Evolutionary conservation across 1,140 invertebrate species (phyloP).

Genomic region (Rhynchophorus ferrugineus): DNA sequence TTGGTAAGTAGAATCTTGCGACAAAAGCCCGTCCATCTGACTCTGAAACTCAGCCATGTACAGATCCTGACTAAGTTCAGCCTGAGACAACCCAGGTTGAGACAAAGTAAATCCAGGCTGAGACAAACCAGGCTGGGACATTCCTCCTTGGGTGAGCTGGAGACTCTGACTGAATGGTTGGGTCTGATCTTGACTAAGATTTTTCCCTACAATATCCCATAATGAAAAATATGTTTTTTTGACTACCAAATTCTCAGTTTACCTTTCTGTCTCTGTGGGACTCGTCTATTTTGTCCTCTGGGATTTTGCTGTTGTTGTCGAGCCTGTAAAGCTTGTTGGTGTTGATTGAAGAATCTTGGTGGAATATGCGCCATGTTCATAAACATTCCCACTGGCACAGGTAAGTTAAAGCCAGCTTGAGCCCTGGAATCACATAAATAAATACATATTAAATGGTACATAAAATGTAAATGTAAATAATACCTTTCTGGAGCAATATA

Average conservation of each 20-base stretch:
- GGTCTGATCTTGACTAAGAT: conserved; percentile 47
- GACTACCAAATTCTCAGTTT: too few relatives aligned
- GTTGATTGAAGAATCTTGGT: conserved; percentile 80
- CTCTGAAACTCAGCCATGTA: conserved; percentile 85
- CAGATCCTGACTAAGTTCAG: conserved; percentile 80
- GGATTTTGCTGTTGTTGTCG: conserved; percentile 39
- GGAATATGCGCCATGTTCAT: conserved; percentile 87
- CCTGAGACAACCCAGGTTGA: conserved; percentile 63
- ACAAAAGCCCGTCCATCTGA: conserved; percentile 88
- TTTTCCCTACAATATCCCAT: conserved; percentile 18
- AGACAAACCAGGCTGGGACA: conserved; percentile 62
- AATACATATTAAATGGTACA: background rate
- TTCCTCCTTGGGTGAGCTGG: conserved; percentile 59
- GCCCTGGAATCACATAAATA: conserved; percentile 38
- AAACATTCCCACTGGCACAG: conserved; percentile 91
- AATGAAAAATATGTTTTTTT: too few relatives aligned
- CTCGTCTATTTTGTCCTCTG: conserved; percentile 31
- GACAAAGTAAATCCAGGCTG: conserved; percentile 59
- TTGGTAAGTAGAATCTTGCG: conserved; percentile 91
- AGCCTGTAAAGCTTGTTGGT: conserved; percentile 60
- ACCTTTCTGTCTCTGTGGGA: conserved; percentile 28
- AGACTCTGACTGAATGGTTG: conserved; percentile 55
- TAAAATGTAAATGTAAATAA: background rate
- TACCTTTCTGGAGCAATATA: conserved; percentile 80
- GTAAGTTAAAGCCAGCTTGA: conserved; percentile 67